These are phyloP conservation scores for Dicranocentrus wangi DNA, from an alignment of 2,888 invertebrate genomes.

Conservation along the genomic window DNA sequence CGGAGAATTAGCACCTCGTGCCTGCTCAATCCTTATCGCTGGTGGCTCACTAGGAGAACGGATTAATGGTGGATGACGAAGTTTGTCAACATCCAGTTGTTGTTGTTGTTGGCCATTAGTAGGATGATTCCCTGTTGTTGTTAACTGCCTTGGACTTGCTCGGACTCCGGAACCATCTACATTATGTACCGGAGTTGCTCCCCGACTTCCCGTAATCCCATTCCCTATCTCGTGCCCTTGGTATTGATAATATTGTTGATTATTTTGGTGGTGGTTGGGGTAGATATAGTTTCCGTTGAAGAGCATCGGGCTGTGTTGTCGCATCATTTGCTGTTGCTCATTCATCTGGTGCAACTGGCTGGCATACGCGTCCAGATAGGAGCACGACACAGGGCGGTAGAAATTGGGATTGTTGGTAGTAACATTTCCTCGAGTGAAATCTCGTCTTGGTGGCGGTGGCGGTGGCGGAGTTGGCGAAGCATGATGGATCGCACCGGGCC, in stretches of 20 bases:
- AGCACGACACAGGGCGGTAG: constrained; percentile 72
- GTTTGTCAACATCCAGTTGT: constrained; percentile 31
- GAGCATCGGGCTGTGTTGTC: constrained; percentile 54
- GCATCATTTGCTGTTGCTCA: constrained; percentile 37
- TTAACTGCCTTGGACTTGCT: constrained; percentile 51
- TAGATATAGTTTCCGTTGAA: constrained; percentile 59
- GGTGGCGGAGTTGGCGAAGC: constrained; percentile 67
- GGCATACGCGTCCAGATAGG: constrained; percentile 70
- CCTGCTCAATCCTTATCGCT: constrained; percentile 61
- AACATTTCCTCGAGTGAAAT: constrained; percentile 45
- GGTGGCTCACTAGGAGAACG: constrained; percentile 72
- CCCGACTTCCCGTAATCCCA: constrained; percentile 43
- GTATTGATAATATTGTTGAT: constrained; percentile 47
- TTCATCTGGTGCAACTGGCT: constrained; percentile 35
- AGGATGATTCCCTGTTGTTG: neutral
- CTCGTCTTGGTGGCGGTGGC: constrained; percentile 71
- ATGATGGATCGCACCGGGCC: constrained; percentile 50
- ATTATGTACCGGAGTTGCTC: constrained; percentile 39
- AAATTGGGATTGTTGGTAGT: constrained; percentile 62
- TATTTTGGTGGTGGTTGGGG: constrained; percentile 41
- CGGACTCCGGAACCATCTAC: constrained; percentile 26
- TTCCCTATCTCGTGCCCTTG: constrained; percentile 47
- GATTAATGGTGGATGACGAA: constrained; percentile 60
- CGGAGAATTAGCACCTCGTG: constrained; percentile 52
- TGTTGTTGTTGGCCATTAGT: neutral